A percentile compares a stretch with the other conserved stretches of the same genome.
Evolutionary conservation across 2,888 invertebrate species (phyloP).

Genomic region (Cantharis nigra): DNA sequence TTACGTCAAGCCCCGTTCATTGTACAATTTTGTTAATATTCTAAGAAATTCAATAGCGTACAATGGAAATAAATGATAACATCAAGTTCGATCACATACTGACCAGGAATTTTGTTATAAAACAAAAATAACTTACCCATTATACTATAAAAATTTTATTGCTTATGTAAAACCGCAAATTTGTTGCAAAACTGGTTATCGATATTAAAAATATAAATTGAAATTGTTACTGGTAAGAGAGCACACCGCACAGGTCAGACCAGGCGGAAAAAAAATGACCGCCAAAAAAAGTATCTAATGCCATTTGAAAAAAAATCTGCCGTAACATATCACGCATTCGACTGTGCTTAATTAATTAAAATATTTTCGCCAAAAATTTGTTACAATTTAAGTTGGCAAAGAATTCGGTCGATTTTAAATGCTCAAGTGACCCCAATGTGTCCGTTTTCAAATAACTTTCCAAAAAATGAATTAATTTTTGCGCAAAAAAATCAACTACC

Average conservation of each 20-base stretch:
- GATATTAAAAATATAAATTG: not conserved
- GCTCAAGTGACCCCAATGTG: not conserved
- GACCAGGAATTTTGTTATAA: not conserved
- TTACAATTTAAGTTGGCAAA: not conserved
- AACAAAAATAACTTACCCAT: not conserved
- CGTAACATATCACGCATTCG: not conserved
- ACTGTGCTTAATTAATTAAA: not conserved
- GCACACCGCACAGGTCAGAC: not conserved
- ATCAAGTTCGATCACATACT: not conserved
- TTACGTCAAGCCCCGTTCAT: constrained; percentile 2
- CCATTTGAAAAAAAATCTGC: not conserved
- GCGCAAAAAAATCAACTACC: not conserved
- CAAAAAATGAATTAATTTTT: constrained; percentile 1
- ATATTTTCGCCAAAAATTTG: not conserved
- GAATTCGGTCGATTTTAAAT: not conserved
- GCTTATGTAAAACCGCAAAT: not conserved
- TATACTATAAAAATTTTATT: not conserved
- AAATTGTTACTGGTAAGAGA: not conserved
- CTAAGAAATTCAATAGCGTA: not conserved
- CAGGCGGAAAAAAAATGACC: not conserved
- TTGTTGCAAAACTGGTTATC: not conserved
- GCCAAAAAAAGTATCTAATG: not conserved
- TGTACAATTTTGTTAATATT: constrained; percentile 6
- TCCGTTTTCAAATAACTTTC: not conserved
- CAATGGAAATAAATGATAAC: constrained; percentile 1